These are phyloP conservation scores for Palythoa heliodiscus DNA, from an alignment of 92 coral and sea anemone species.

Conservation along the genomic window DNA sequence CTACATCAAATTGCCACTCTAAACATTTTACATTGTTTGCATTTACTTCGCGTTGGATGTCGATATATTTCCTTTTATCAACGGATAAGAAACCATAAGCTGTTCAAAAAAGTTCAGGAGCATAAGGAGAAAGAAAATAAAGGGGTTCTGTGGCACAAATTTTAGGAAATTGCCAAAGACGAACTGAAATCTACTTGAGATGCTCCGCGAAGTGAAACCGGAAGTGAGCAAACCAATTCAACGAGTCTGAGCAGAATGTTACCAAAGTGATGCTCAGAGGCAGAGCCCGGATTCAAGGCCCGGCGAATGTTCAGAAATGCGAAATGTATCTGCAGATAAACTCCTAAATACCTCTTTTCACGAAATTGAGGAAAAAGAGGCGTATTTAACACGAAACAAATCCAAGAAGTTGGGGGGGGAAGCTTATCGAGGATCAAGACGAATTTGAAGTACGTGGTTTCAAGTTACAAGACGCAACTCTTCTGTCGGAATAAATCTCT, in stretches of 20 bases:
- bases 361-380: constrained; percentile 21
- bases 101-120: constrained; percentile 29
- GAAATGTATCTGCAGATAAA: constrained; percentile 1
- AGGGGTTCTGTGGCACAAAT: constrained; percentile 22
- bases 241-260: background rate
- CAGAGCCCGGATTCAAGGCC: constrained; percentile 3
- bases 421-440: background rate
- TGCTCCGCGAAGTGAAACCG: constrained; percentile 31
- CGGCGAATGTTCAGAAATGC: constrained; percentile 27
- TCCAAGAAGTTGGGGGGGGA: constrained; percentile 30
- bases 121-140: constrained; percentile 32
- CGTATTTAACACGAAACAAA: constrained; percentile 15
- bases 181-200: constrained; percentile 8
- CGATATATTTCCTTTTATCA: constrained; percentile 6
- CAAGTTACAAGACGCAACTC: constrained; percentile 34
- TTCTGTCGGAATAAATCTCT: constrained; percentile 24
- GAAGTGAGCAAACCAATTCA: constrained; percentile 17
- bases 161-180: constrained; percentile 32
- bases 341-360: constrained; percentile 13
- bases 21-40: background rate
- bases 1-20: constrained; percentile 1
- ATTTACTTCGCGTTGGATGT: background rate
- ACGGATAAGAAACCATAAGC: constrained; percentile 2
- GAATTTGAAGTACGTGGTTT: constrained; percentile 10
- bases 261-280: constrained; percentile 3